Conservation (phyloP, 2,113 vertebrate genomes). For the Pseudopodoces humilis region DNA sequence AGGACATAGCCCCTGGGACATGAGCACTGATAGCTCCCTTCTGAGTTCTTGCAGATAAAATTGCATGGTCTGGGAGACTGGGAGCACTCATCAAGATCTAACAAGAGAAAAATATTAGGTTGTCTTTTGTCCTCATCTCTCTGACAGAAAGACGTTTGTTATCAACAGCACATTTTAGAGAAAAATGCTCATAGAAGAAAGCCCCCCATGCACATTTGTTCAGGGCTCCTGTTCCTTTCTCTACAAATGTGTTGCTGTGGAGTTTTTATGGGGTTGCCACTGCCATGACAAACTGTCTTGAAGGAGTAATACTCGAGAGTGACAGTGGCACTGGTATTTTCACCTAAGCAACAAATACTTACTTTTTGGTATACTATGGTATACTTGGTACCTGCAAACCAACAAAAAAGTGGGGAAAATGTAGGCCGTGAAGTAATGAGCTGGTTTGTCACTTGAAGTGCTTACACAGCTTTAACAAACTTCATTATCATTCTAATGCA, state of each 20-base stretch:
- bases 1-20: conserved; percentile 83
- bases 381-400: not conserved
- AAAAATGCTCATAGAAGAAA: not conserved
- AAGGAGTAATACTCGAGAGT: not conserved
- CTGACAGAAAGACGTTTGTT: not conserved
- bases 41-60: conserved; percentile 86
- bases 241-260: not conserved
- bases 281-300: not conserved
- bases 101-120: not conserved
- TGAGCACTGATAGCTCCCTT: conserved; percentile 84
- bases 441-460: not conserved
- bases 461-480: not conserved
- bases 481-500: not conserved
- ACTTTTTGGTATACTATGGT: not conserved
- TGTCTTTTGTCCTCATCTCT: not conserved
- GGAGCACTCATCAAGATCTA: conserved; percentile 85
- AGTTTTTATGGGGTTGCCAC: not conserved
- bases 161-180: not conserved
- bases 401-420: not conserved
- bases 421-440: not conserved
- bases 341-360: not conserved
- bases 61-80: conserved; percentile 88
- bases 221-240: not conserved
- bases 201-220: not conserved
- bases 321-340: not conserved